phyloP scores from a whole-genome alignment of 2,113 vertebrate genomes.

The Tragulus kanchil region DNA sequence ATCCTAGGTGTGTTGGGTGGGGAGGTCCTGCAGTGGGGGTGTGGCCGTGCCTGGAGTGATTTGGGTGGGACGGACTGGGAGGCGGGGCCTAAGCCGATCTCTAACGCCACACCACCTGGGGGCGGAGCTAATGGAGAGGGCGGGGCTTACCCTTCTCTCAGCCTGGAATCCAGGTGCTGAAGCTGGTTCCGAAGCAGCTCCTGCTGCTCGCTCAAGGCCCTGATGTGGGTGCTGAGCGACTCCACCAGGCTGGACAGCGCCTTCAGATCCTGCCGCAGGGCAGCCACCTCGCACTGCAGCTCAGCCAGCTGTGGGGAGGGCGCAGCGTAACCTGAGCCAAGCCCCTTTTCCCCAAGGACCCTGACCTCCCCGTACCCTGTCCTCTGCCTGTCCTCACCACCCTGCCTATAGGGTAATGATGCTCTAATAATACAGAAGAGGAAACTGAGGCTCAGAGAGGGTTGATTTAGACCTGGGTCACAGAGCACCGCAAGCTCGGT shows the following conservation, averaged over 20 bases:
- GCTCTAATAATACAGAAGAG: not conserved
- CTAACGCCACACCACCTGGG: not conserved
- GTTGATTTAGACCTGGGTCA: not conserved
- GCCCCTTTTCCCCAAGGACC: not conserved
- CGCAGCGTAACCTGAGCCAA: not conserved
- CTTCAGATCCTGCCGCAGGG: constrained; percentile 87
- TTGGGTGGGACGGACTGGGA: not conserved
- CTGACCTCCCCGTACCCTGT: not conserved
- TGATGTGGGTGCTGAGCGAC: constrained; percentile 65
- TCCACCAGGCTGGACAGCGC: constrained; percentile 83
- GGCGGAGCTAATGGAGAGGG: not conserved
- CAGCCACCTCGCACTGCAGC: constrained; percentile 86
- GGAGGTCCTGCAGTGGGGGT: not conserved
- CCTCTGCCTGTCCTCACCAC: not conserved
- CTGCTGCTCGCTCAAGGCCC: constrained; percentile 43
- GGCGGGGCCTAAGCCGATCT: not conserved
- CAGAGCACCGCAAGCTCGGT: not conserved
- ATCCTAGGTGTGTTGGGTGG: not conserved
- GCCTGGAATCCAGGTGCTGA: constrained; percentile 40
- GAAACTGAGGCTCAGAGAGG: constrained; percentile 12
- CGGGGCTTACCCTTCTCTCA: constrained; percentile 54
- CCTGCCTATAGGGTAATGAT: not conserved
- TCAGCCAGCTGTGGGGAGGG: constrained; percentile 85
- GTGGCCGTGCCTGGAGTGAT: not conserved
- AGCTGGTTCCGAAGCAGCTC: constrained; percentile 64